Evolutionary conservation across 1,140 invertebrate genomes (phyloP), one percentile per base, ranked within the genome.

Genomic region (Tetramorium simillimum): DNA sequence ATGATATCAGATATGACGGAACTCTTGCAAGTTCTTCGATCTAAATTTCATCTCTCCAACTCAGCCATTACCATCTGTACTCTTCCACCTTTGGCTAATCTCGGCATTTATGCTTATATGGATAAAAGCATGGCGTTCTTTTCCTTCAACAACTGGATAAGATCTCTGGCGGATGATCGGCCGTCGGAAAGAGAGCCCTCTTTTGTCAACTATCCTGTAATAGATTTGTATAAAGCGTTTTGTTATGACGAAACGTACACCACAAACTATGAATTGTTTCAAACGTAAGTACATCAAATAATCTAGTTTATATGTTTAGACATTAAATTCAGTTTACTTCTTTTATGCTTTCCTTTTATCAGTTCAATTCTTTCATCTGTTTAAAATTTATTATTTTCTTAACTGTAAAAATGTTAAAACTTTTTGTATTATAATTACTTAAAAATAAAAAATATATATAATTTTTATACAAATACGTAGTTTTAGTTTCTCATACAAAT

Each of bases 81-180:
- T 0, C 85, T 92, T 70, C 90, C 91, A 37, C 91, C 91, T n/a
- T 56, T 92, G 18, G 91, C 84, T 0, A 92, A 92, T 85, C 16
- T 90, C 2, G 49, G 78, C n/a, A 69, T 89, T 18, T 12, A 70
- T 2, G 40, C 40, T 40, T 77, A 92, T 28, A 73, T 40, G 14
- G 28, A 60, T 24, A 49, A 92, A 56, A 69, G 75, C 1, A 14
- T 62, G 1, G 75, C 82, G 24, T 37, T 93, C 0, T 85, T 89
- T 40, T 37, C 58, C 0, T 92, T 93, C 60, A 93, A 93, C 37
- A 88, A 86, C 9, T 91, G 90, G 75, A 89, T 93, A 51, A 87
- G 88, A 70, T 56, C 49, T 14, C 49, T 91, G 12, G 24, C 56
- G 9, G 43, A 82, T 9, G 53, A 70, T n/a, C n/a, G n/a, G n/a